Evolutionary conservation across 2,888 invertebrate genomes (phyloP), one percentile per base, ranked within the genome.

Genomic region (Lasioglossum morio): DNA sequence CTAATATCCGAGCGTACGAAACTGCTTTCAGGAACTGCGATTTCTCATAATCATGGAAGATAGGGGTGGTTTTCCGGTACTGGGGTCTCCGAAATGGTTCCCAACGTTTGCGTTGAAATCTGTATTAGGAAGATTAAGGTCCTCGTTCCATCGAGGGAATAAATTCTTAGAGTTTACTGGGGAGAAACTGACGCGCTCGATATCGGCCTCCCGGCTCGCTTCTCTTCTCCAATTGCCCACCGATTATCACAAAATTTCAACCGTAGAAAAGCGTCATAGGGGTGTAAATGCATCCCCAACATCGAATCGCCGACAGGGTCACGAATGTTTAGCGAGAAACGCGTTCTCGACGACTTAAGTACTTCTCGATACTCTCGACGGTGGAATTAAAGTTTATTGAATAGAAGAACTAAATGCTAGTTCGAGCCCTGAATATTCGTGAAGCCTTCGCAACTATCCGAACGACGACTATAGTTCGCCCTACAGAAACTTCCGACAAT

Each of bases 231-330:
- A 43, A 69, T 74, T 77, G 63, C 34, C 74, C 77, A 82, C 74
- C 85, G 81, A 81, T 79, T 85, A 89, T 90, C 87, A 82, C 81
- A 82, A 85, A 82, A 40, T 77, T 85, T 84, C 78, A 80, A 78
- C 70, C 75, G 40, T 81, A 81, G 72, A 84, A 84, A 83, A 86
- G 85, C 48, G 72, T 76, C 72, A 79, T 87, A 72, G 72, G 72
- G 72, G 63, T 69, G 2, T 34, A 75, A 80, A 86, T 80, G 85
- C 72, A 40, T n/a, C n/a, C 83, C 89, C 81, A 85, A 92, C 88
- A 89, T 90, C 88, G 83, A 85, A 84, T 87, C 86, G n/a, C 27
- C 66, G 16, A 53, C 30, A 14, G 10, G 19, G 19, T 73, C 34
- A 27, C 66, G 30, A 30, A 69, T 7, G 37, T 1, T 43, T 43